Evolutionary conservation across 2,797 vertebrate species (phyloP), one percentile per base, ranked within the genome.

Genomic region (Manis pentadactyla): DNA sequence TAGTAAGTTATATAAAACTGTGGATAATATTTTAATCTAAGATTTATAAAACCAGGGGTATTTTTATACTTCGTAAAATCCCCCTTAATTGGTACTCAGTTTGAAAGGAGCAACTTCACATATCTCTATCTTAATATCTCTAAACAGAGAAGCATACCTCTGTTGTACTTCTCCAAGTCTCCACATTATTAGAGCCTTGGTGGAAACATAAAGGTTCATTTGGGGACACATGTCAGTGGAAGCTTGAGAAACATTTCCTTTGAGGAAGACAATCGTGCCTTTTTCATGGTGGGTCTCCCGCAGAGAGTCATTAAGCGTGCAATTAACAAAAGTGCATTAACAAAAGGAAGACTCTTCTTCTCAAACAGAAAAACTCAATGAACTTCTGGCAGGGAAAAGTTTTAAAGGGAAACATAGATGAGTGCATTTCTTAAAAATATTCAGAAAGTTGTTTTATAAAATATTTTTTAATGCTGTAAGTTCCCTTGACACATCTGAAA

Each of bases 281-380:
- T 39, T 97, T 89, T 53, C 27, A 73, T 37, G 25, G 12, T 83
- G 42, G 12, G n/a, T 71, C 25, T 68, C 87, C 94, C 75, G 17
- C 17, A 75, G 75, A 18, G 63, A 92, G 39, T 94, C 95, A 96
- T 90, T 97, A 97, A 81, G 51, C 29, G 0, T 93, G 42, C 34
- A 97, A 78, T 96, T 97, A 98, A 97, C 71, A 74, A 94, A 98
- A 97, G 29, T 39, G 11, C 1, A 79, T 37, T 87, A 39, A 66
- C 34, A 59, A 93, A 90, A 87, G 5, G 39, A 75, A 79, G 4
- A 34, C 63, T 92, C 5, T 96, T 88, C 85, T 87, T 85, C 17
- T n/a, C 34, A 13, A 34, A 74, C 42, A 91, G 71, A 84, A 97
- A 78, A 91, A 46, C 29, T 37, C 55, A 90, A 17, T 75, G 27